These are phyloP conservation scores for Cantharis nigra DNA, from an alignment of 2,888 invertebrate species.

Conservation along the genomic window DNA sequence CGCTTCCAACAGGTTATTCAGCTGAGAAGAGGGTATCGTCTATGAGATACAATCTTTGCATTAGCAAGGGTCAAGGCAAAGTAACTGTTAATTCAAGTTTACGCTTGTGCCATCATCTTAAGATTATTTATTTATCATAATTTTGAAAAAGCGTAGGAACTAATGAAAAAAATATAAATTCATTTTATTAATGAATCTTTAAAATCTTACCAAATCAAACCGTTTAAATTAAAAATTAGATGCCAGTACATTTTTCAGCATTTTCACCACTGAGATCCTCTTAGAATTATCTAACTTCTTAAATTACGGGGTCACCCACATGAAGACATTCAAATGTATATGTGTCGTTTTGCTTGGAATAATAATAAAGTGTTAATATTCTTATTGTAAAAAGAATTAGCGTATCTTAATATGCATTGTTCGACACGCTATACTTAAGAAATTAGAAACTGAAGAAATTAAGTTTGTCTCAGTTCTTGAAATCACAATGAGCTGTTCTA, in stretches of 20 bases:
- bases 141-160: background rate
- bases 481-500: background rate
- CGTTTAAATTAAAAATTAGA: background rate
- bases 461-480: background rate
- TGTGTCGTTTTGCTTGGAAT: background rate
- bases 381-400: background rate
- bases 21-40: constrained; percentile 18
- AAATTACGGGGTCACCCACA: background rate
- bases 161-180: background rate
- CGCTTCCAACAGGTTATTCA: constrained; percentile 25
- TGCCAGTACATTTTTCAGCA: background rate
- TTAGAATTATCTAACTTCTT: background rate
- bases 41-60: constrained; percentile 22
- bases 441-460: background rate
- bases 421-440: background rate
- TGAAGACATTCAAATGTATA: background rate
- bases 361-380: constrained; percentile 4
- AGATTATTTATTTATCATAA: background rate
- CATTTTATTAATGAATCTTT: background rate
- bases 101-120: constrained; percentile 8
- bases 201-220: background rate
- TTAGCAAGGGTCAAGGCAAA: constrained; percentile 26
- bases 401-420: background rate
- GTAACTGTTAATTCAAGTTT: constrained; percentile 24
- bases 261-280: background rate